phyloP scores from a whole-genome alignment of 2,888 invertebrate species.

The Pomacea canaliculata region DNA sequence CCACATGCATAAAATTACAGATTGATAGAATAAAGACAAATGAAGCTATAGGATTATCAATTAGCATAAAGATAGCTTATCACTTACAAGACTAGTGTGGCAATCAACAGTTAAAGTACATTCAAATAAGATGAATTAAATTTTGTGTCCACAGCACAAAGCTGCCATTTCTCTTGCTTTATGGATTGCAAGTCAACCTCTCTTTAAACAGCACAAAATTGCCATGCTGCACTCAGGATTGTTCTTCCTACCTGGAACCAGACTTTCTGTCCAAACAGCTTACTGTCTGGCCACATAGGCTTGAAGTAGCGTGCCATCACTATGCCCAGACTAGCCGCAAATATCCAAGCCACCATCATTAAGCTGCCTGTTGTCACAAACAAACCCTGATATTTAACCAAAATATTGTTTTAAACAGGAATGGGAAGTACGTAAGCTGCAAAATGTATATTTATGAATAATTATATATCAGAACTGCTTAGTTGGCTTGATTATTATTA shows the following conservation, averaged over 20 bases:
- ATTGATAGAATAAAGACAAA: too few species aligned
- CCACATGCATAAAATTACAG: too few species aligned
- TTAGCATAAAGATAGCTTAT: too few species aligned
- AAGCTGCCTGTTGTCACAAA: constrained; percentile 54
- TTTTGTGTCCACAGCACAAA: neutral
- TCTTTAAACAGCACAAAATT: neutral
- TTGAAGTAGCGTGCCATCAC: constrained; percentile 68
- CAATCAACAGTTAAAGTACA: neutral
- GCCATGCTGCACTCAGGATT: neutral
- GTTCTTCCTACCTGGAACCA: constrained; percentile 65
- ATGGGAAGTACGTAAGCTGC: too few species aligned
- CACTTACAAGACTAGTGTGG: too few species aligned
- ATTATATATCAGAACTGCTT: too few species aligned
- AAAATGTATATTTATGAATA: too few species aligned
- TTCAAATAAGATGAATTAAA: neutral
- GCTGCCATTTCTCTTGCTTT: neutral
- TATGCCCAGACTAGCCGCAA: constrained; percentile 65
- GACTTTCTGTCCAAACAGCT: constrained; percentile 56
- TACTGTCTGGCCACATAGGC: constrained; percentile 63
- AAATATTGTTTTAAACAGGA: too few species aligned
- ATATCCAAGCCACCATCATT: constrained; percentile 69
- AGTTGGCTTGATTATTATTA: too few species aligned
- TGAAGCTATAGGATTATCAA: too few species aligned
- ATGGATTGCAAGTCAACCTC: neutral
- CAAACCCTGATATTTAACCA: too few species aligned